phyloP scores from a whole-genome alignment of 2,888 invertebrate genomes.

The Lasius fuliginosus region DNA sequence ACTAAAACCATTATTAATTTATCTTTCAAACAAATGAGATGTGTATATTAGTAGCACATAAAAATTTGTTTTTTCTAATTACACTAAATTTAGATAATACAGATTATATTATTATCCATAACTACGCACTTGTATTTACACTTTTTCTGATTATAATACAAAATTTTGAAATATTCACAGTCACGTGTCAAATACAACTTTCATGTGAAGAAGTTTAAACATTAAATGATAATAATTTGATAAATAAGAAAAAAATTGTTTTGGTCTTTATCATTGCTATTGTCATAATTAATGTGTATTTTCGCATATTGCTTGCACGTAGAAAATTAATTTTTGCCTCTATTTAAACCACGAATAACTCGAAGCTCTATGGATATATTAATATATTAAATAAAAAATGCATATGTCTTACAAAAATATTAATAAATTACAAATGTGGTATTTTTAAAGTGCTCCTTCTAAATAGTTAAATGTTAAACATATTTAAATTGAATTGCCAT shows the following conservation, averaged over 20 bases:
- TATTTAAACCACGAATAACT: background rate
- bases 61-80: background rate
- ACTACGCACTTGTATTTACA: background rate
- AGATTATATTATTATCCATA: conserved; percentile 8
- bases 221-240: background rate
- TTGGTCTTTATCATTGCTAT: background rate
- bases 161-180: background rate
- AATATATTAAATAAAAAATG: background rate
- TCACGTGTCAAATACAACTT: background rate
- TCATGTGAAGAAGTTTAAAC: background rate
- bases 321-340: background rate
- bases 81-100: background rate
- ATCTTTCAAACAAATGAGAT: background rate
- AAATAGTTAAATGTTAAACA: background rate
- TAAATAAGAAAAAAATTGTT: background rate
- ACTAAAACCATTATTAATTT: conserved; percentile 11
- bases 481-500: background rate
- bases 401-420: background rate
- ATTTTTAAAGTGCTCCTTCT: background rate
- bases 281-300: background rate
- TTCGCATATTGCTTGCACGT: background rate
- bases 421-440: background rate
- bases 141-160: background rate
- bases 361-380: background rate
- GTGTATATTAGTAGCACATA: background rate